phyloP scores from a whole-genome alignment of 2,113 vertebrate genomes.

The Morone chrysops region DNA sequence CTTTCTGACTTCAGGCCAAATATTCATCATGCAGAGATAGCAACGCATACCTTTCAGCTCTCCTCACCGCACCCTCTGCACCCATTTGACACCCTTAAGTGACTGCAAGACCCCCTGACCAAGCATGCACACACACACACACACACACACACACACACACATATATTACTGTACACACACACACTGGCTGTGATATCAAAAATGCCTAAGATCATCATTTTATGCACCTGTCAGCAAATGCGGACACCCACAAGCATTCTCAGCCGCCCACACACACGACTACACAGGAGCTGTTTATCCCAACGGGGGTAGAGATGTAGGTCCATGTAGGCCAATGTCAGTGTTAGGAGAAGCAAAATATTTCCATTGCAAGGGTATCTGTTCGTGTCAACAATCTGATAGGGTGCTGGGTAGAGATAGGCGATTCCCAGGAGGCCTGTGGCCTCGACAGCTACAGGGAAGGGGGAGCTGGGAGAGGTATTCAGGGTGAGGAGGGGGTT shows the following conservation, averaged over 20 bases:
- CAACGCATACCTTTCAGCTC: neutral
- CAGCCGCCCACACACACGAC: constrained; percentile 46
- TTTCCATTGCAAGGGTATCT: constrained; percentile 91
- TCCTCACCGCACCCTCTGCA: neutral
- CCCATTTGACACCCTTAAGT: constrained; percentile 25
- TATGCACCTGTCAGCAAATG: constrained; percentile 77
- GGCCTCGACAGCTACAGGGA: constrained; percentile 53
- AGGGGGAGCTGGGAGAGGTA: neutral
- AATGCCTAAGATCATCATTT: constrained; percentile 48
- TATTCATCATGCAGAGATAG: neutral
- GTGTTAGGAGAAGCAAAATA: constrained; percentile 91
- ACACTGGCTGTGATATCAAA: constrained; percentile 29
- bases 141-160: constrained; percentile 15
- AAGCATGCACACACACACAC: constrained; percentile 15
- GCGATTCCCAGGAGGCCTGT: constrained; percentile 85
- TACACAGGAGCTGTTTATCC: constrained; percentile 90
- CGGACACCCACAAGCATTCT: constrained; percentile 53
- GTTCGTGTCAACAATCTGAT: constrained; percentile 91
- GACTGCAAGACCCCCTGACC: neutral
- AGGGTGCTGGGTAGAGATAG: constrained; percentile 80
- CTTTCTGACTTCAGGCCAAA: constrained; percentile 23
- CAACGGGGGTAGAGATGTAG: constrained; percentile 84
- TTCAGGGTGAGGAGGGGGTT: constrained; percentile 36
- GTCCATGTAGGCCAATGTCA: constrained; percentile 86
- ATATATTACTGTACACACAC: neutral